Percentiles rank a stretch among this genome's conserved stretches.
Conservation (phyloP, 2,888 invertebrate genomes). For the Calameuta filiformis region DNA sequence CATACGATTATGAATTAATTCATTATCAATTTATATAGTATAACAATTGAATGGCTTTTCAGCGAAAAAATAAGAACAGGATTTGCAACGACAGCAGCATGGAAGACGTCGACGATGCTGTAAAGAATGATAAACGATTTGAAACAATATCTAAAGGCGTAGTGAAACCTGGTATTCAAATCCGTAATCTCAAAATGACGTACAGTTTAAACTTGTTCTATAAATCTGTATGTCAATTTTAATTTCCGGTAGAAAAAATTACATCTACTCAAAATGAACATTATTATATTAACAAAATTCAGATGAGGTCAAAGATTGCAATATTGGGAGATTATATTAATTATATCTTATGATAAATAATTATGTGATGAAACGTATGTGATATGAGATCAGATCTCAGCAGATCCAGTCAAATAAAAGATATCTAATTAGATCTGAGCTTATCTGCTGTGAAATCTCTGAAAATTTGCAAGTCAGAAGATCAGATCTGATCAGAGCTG, state of each 20-base stretch:
- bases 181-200: slow-evolving; percentile 67
- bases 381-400: too few species aligned
- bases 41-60: slow-evolving; percentile 16
- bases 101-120: slow-evolving; percentile 43
- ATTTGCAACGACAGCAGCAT: slow-evolving; percentile 45
- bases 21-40: not conserved
- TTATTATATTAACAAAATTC: too few species aligned
- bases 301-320: too few species aligned
- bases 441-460: too few species aligned
- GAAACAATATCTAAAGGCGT: slow-evolving; percentile 50
- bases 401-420: too few species aligned
- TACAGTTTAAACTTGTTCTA: slow-evolving; percentile 47
- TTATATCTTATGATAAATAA: too few species aligned
- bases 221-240: slow-evolving; percentile 42
- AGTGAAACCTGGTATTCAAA: slow-evolving; percentile 66
- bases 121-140: slow-evolving; percentile 53
- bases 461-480: too few species aligned
- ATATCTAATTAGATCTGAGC: too few species aligned
- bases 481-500: too few species aligned
- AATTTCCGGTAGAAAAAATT: not conserved
- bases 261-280: too few species aligned
- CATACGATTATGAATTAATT: not conserved
- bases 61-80: slow-evolving; percentile 51
- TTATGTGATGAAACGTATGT: too few species aligned
- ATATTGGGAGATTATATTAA: too few species aligned